phyloP scores from a whole-genome alignment of 2,113 vertebrate genomes.

The Panthera leo region DNA sequence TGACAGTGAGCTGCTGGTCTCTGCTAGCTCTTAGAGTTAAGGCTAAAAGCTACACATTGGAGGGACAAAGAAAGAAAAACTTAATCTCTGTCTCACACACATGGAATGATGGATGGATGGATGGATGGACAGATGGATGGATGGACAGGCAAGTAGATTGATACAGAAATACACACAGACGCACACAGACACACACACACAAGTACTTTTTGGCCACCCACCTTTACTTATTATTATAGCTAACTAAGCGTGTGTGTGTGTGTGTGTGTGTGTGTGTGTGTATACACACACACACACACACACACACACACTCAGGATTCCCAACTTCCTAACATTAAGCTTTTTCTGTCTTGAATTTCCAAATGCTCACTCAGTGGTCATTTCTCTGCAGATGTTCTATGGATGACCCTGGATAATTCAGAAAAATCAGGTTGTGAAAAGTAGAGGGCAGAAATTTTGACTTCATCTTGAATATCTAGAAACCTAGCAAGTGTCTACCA shows the following conservation, averaged over 20 bases:
- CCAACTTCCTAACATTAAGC: not conserved
- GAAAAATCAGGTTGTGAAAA: not conserved
- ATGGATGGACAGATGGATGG: not conserved
- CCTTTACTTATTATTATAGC: not conserved
- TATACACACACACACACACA: too few species aligned
- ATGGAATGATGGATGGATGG: not conserved
- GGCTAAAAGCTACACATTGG: not conserved
- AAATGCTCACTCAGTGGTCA: not conserved
- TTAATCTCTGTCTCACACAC: not conserved
- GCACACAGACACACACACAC: not conserved
- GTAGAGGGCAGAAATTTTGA: not conserved
- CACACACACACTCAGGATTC: not conserved
- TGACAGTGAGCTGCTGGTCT: not conserved
- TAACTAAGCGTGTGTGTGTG: not conserved
- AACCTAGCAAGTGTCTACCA: not conserved
- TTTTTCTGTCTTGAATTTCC: not conserved
- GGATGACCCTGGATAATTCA: not conserved
- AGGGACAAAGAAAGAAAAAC: not conserved
- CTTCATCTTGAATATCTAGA: not conserved
- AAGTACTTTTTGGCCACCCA: not conserved
- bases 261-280: too few species aligned
- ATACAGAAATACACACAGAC: not conserved
- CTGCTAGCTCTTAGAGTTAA: not conserved
- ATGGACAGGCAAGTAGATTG: not conserved
- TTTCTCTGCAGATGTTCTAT: not conserved